These are phyloP conservation scores for Galagoides demidoff DNA, from an alignment of 2,797 vertebrate species.

Conservation along the genomic window DNA sequence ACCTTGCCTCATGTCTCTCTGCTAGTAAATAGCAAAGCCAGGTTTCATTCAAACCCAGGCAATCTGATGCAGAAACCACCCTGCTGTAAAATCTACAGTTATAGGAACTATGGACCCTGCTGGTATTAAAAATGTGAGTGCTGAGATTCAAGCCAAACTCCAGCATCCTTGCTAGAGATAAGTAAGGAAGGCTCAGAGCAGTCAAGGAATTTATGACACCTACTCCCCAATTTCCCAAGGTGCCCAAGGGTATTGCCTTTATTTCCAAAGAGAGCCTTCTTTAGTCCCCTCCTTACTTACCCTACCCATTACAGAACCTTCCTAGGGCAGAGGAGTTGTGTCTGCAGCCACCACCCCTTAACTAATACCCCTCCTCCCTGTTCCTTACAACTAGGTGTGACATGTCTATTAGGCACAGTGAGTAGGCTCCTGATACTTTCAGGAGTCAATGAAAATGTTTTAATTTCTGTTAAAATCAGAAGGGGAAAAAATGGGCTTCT, in stretches of 20 bases:
- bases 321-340: neutral
- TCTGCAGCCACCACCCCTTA: neutral
- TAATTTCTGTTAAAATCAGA: conserved; percentile 36
- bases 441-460: conserved; percentile 31
- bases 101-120: neutral
- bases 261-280: neutral
- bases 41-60: neutral
- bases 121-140: neutral
- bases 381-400: neutral
- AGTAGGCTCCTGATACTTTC: neutral
- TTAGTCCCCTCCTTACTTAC: neutral
- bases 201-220: neutral
- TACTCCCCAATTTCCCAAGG: neutral
- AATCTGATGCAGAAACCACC: neutral
- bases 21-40: neutral
- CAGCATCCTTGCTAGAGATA: neutral
- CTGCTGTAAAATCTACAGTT: neutral
- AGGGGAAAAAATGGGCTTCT: neutral
- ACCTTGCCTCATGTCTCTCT: neutral
- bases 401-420: neutral
- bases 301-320: neutral
- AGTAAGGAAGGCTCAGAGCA: neutral
- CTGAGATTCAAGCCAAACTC: neutral
- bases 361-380: neutral
- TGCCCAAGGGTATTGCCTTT: neutral